Evolutionary conservation across 2,888 invertebrate genomes (phyloP).

Genomic region (Yponomeuta evonymella): DNA sequence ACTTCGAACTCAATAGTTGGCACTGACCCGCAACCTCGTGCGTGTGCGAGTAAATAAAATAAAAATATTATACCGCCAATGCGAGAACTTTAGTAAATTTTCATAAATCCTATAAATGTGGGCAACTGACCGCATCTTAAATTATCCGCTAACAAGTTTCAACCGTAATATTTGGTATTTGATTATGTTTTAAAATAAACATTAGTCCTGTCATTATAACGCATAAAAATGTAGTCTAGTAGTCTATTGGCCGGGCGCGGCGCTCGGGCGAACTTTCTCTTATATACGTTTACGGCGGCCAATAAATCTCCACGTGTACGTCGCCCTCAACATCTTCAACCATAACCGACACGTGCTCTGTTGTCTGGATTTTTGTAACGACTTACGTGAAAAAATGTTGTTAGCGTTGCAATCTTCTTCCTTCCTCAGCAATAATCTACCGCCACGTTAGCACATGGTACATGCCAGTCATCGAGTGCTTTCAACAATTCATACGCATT

Average conservation of each 20-base stretch:
- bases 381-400: conserved; percentile 55
- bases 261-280: conserved; percentile 40
- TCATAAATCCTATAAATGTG: no score
- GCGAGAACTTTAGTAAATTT: no score
- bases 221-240: no score
- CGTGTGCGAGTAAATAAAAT: no score
- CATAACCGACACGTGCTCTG: conserved; percentile 61
- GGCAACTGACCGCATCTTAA: no score
- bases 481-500: conserved; percentile 53
- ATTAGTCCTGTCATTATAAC: no score
- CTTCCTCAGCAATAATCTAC: conserved; percentile 26
- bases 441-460: background rate
- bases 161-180: no score
- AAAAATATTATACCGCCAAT: no score
- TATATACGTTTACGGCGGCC: conserved; percentile 50
- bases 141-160: no score
- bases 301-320: conserved; percentile 58
- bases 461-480: conserved; percentile 50
- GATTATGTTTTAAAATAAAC: no score
- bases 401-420: conserved; percentile 43
- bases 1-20: no score
- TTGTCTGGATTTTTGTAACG: conserved; percentile 58
- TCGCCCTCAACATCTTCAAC: conserved; percentile 55
- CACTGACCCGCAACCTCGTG: no score
- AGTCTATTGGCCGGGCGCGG: background rate